Evolutionary conservation across 2,888 invertebrate species (phyloP).

Genomic region (Adelognathus sp.): DNA sequence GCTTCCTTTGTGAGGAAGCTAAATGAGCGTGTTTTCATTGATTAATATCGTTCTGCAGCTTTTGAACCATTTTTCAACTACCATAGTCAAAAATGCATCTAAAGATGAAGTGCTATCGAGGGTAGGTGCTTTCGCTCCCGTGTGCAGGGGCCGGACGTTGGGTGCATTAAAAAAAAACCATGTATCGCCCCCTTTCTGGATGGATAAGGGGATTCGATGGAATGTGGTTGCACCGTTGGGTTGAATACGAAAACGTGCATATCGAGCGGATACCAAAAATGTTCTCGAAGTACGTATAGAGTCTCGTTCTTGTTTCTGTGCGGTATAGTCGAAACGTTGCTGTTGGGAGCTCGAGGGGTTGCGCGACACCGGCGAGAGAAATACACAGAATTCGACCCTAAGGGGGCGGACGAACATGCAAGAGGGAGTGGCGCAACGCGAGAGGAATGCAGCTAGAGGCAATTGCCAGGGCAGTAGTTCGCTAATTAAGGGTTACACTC

Average conservation of each 20-base stretch:
- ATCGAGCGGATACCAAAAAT: background rate
- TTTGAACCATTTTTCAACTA: background rate
- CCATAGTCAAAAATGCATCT: background rate
- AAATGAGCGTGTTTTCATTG: too few relatives aligned
- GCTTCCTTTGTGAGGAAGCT: too few relatives aligned
- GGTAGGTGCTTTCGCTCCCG: slow-evolving; percentile 1
- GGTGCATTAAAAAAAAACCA: slow-evolving; percentile 31
- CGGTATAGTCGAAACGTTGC: background rate
- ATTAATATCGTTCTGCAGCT: too few relatives aligned
- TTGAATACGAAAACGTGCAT: slow-evolving; percentile 29
- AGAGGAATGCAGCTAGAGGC: slow-evolving; percentile 69
- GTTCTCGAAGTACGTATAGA: background rate
- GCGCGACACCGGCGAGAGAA: slow-evolving; percentile 34
- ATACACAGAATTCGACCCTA: slow-evolving; percentile 34
- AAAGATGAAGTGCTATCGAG: background rate
- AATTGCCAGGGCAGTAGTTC: slow-evolving; percentile 71
- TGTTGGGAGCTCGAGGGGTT: slow-evolving; percentile 13
- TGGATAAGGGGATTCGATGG: background rate
- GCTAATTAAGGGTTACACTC: slow-evolving; percentile 75
- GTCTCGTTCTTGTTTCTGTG: background rate
- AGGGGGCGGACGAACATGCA: slow-evolving; percentile 54
- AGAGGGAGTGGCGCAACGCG: slow-evolving; percentile 58
- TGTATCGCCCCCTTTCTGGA: slow-evolving; percentile 21
- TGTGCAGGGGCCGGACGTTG: background rate
- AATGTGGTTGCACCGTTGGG: slow-evolving; percentile 17